A percentile compares a stretch with the other conserved stretches of the same genome.
Conservation (phyloP, 2,797 vertebrate species). For the Petrocephalus schoutedeni region DNA sequence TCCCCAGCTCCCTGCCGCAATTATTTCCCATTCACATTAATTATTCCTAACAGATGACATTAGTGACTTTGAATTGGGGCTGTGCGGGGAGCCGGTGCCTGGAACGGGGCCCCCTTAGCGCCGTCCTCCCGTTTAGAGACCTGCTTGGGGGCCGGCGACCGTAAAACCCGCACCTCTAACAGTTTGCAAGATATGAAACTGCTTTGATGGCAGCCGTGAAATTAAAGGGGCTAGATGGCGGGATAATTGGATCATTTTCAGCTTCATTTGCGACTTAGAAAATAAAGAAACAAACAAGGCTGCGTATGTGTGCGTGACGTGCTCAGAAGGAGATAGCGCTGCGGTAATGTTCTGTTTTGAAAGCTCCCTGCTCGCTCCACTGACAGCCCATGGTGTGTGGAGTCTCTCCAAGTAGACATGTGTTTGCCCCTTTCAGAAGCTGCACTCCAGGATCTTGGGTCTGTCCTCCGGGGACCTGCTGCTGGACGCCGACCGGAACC, state of each 20-base stretch:
- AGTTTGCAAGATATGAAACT: conserved; percentile 12
- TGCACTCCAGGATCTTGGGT: conserved; percentile 76
- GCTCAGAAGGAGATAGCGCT: background rate
- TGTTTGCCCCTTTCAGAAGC: conserved; percentile 64
- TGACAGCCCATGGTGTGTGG: background rate
- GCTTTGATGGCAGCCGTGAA: background rate
- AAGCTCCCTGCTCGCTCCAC: background rate
- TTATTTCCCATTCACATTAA: conserved; percentile 84
- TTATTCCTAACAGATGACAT: conserved; percentile 78
- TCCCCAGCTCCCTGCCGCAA: conserved; percentile 83
- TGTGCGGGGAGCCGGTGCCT: conserved; percentile 54
- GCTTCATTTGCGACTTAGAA: background rate
- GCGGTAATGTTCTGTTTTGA: background rate
- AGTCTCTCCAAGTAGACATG: background rate
- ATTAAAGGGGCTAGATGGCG: background rate
- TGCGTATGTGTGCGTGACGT: background rate
- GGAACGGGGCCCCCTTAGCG: conserved; percentile 51
- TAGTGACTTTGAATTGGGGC: conserved; percentile 81
- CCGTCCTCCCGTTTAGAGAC: background rate
- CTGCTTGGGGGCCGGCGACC: conserved; percentile 30
- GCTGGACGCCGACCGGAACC: conserved; percentile 67
- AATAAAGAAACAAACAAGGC: background rate
- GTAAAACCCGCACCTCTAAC: conserved; percentile 56
- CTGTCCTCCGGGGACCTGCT: conserved; percentile 76
- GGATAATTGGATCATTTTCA: background rate